phyloP scores from a whole-genome alignment of 2,797 vertebrate genomes.

The Cephalopachus bancanus region DNA sequence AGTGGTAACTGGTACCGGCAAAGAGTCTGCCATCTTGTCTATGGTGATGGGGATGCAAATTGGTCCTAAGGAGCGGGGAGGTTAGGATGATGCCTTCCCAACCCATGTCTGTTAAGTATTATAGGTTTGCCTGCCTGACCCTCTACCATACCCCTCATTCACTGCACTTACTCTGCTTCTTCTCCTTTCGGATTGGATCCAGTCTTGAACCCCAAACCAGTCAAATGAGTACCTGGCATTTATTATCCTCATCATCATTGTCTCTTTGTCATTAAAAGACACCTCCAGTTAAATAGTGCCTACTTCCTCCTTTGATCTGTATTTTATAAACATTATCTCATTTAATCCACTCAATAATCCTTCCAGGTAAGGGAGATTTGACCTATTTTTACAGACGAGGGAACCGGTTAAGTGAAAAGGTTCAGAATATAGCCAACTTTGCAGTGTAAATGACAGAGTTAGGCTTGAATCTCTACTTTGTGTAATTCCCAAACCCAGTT shows the following conservation, averaged over 20 bases:
- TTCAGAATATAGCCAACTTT: neutral
- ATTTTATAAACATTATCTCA: neutral
- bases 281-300: neutral
- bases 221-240: neutral
- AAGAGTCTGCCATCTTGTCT: neutral
- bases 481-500: neutral
- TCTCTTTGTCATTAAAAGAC: neutral
- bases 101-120: accelerated
- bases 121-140: neutral
- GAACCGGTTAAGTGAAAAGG: neutral
- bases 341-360: neutral
- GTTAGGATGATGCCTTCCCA: neutral
- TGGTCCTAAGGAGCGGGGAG: neutral
- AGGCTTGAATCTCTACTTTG: neutral
- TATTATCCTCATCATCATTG: neutral
- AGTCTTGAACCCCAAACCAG: neutral
- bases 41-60: neutral
- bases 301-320: neutral
- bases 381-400: neutral
- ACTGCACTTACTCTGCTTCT: neutral
- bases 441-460: neutral
- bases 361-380: neutral
- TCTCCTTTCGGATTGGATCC: neutral
- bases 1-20: neutral
- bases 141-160: neutral